Evolutionary conservation across 1,140 invertebrate species (phyloP).

Genomic region (Trichoplusia ni): DNA sequence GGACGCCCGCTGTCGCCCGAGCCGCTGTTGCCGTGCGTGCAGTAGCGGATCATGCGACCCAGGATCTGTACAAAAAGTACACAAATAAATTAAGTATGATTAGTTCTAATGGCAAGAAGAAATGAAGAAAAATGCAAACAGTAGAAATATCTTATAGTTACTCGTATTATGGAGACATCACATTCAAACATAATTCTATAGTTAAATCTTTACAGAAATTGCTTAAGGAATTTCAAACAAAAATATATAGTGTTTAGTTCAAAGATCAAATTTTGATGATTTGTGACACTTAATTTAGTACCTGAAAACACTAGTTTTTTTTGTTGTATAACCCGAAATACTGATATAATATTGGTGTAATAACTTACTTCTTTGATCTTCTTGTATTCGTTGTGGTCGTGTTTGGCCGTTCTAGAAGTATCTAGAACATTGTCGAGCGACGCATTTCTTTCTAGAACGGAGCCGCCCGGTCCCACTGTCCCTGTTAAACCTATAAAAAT

Average conservation of each 20-base stretch:
- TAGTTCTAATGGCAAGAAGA: no score
- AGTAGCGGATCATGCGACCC: slow-evolving; percentile 95
- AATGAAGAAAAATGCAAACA: no score
- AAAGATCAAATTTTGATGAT: no score
- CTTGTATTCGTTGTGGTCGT: slow-evolving; percentile 76
- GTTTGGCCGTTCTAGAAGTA: slow-evolving; percentile 59
- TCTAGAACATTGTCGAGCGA: slow-evolving; percentile 78
- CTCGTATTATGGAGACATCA: no score
- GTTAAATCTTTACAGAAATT: no score
- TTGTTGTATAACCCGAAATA: neutral
- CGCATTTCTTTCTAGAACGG: slow-evolving; percentile 72
- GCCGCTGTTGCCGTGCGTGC: slow-evolving; percentile 84
- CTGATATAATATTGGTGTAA: neutral
- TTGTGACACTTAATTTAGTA: no score
- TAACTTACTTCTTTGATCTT: slow-evolving; percentile 75
- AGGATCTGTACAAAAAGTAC: slow-evolving; percentile 88
- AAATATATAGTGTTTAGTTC: no score
- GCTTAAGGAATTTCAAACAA: no score
- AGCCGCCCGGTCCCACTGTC: slow-evolving; percentile 65
- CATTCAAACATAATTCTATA: no score
- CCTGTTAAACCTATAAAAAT: slow-evolving; percentile 52
- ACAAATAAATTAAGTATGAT: no score
- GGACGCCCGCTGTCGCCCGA: slow-evolving; percentile 86
- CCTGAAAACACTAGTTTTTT: no score
- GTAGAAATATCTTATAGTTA: no score